These are phyloP conservation scores for Poeciliopsis retropinna DNA, from an alignment of 2,113 vertebrate species.

Conservation along the genomic window DNA sequence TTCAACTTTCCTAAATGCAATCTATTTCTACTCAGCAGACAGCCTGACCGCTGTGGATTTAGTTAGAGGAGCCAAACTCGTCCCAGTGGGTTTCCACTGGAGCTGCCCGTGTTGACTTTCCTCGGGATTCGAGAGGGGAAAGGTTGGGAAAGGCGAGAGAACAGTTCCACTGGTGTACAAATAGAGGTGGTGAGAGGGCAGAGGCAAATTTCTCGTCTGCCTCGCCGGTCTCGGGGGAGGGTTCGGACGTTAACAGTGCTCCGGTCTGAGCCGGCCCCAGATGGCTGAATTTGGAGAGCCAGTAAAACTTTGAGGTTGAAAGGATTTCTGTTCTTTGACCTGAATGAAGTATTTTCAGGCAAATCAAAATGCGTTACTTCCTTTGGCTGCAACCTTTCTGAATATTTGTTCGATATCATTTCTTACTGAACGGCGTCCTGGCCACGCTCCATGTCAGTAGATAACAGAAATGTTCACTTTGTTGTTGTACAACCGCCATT, in stretches of 20 bases:
- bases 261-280: constrained; percentile 17
- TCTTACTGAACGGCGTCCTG: neutral
- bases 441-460: too few species aligned
- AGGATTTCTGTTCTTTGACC: constrained; percentile 8
- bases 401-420: constrained; percentile 28
- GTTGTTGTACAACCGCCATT: too few species aligned
- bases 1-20: constrained; percentile 50
- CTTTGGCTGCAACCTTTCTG: constrained; percentile 14
- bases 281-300: constrained; percentile 17
- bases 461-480: too few species aligned
- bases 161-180: constrained; percentile 54
- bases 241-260: constrained; percentile 2
- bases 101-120: constrained; percentile 60
- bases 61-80: constrained; percentile 57
- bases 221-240: constrained; percentile 11
- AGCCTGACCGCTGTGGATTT: constrained; percentile 59
- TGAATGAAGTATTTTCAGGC: constrained; percentile 5
- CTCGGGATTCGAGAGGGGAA: constrained; percentile 41
- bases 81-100: constrained; percentile 62
- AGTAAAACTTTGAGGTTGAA: constrained; percentile 25
- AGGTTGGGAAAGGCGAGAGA: constrained; percentile 44
- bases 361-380: constrained; percentile 11
- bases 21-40: constrained; percentile 61
- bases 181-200: constrained; percentile 16
- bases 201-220: constrained; percentile 24